A percentile compares a stretch with the other conserved stretches of the same genome.
These are phyloP conservation scores for Gopherus flavomarginatus DNA, from an alignment of 2,113 vertebrate species.

Conservation along the genomic window DNA sequence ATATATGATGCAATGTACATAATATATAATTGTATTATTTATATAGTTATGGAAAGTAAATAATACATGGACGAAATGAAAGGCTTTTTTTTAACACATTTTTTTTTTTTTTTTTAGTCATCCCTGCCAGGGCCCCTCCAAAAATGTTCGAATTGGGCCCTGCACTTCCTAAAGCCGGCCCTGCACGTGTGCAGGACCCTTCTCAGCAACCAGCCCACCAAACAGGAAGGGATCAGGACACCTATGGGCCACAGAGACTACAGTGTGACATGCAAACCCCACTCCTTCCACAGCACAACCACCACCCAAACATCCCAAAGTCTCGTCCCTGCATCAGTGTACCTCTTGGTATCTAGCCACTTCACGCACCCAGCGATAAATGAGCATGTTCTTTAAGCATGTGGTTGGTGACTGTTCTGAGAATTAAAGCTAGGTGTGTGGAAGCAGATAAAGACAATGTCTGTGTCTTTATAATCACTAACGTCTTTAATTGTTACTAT, in stretches of 20 bases:
- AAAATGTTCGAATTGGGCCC: too few relatives aligned
- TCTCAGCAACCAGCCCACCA: neutral
- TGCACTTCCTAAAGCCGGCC: too few relatives aligned
- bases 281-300: neutral
- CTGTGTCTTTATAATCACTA: neutral
- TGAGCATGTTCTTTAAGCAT: neutral
- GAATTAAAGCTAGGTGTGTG: neutral
- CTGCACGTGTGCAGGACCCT: neutral
- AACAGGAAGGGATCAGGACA: neutral
- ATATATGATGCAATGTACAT: too few relatives aligned
- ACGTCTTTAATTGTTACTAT: neutral
- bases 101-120: too few relatives aligned
- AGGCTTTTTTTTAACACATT: too few relatives aligned
- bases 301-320: fast-evolving
- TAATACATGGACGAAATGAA: too few relatives aligned
- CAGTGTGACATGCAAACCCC: neutral
- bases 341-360: neutral
- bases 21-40: too few relatives aligned
- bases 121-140: too few relatives aligned
- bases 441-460: neutral
- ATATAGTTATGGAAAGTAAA: too few relatives aligned
- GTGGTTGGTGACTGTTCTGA: neutral
- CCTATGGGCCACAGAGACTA: neutral
- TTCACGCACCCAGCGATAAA: neutral
- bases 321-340: neutral